Evolutionary conservation across 1,140 invertebrate species (phyloP).

Genomic region (Sminthurinus signatus): DNA sequence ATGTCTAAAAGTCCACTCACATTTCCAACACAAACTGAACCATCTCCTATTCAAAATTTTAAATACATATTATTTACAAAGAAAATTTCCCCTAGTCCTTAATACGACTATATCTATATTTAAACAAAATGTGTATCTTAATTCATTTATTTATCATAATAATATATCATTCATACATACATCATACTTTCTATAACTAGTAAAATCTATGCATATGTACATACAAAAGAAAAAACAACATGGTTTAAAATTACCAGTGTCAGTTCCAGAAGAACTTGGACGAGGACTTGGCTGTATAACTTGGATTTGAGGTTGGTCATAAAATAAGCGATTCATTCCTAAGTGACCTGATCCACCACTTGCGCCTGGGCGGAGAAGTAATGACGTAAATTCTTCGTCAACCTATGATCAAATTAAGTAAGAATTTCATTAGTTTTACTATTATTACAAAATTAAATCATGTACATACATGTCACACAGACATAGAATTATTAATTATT

Average conservation of each 20-base stretch:
- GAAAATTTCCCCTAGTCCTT: no score
- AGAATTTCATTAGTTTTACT: no score
- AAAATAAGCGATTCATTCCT: constrained; percentile 15
- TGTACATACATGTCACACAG: no score
- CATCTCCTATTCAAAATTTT: constrained; percentile 16
- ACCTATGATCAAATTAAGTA: neutral
- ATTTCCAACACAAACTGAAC: constrained; percentile 10
- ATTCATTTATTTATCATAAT: no score
- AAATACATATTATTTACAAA: neutral
- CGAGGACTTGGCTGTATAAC: constrained; percentile 24
- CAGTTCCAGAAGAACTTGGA: constrained; percentile 21
- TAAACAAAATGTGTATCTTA: no score
- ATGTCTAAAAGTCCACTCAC: constrained; percentile 31
- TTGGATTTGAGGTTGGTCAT: constrained; percentile 21
- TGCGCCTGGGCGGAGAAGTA: constrained; percentile 16
- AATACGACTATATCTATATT: no score
- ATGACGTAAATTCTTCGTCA: constrained; percentile 20
- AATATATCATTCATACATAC: no score
- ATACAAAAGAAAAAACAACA: no score
- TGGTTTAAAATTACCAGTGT: constrained; percentile 17
- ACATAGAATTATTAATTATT: neutral
- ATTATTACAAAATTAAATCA: no score
- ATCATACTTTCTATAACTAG: neutral
- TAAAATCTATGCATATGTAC: neutral
- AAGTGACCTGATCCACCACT: constrained; percentile 9